Percentiles rank a stretch among this genome's conserved stretches.
These are phyloP conservation scores for Plebejus argus DNA, from an alignment of 2,888 invertebrate genomes.

Conservation along the genomic window DNA sequence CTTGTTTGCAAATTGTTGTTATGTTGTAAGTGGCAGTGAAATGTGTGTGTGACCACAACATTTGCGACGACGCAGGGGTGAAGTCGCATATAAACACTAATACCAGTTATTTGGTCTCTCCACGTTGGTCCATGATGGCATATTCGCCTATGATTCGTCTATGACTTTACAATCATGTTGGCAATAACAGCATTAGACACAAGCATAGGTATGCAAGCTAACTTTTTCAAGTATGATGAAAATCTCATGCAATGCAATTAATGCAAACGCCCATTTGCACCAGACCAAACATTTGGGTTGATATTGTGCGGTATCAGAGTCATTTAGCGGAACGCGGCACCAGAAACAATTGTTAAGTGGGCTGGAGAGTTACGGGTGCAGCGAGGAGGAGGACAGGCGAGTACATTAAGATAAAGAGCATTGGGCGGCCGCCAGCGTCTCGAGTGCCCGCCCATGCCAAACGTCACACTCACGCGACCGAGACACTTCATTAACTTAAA, in stretches of 20 bases:
- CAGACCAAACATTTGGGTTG: background rate
- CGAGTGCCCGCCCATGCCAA: conserved; percentile 71
- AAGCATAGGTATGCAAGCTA: too few species aligned
- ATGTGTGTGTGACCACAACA: background rate
- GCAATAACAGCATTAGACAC: too few species aligned
- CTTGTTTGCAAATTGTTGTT: too few species aligned
- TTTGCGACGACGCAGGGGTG: background rate
- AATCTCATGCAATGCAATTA: background rate
- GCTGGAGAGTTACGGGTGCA: conserved; percentile 65
- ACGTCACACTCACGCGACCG: conserved; percentile 48
- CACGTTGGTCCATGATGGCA: too few species aligned
- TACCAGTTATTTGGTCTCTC: too few species aligned
- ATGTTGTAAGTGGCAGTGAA: too few species aligned
- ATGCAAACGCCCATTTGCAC: background rate
- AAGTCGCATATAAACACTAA: background rate
- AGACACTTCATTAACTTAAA: conserved; percentile 39
- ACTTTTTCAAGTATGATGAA: background rate
- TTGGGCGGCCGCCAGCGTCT: conserved; percentile 75
- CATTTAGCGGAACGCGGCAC: conserved; percentile 53
- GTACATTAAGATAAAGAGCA: conserved; percentile 75
- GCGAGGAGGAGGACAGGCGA: conserved; percentile 66
- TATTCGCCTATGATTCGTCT: background rate
- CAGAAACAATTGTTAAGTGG: conserved; percentile 64
- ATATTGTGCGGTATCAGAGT: conserved; percentile 47
- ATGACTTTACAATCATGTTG: too few species aligned